Base-by-base conservation (phyloP, 2,888 invertebrate genomes). In the Melieria omissa region DNA sequence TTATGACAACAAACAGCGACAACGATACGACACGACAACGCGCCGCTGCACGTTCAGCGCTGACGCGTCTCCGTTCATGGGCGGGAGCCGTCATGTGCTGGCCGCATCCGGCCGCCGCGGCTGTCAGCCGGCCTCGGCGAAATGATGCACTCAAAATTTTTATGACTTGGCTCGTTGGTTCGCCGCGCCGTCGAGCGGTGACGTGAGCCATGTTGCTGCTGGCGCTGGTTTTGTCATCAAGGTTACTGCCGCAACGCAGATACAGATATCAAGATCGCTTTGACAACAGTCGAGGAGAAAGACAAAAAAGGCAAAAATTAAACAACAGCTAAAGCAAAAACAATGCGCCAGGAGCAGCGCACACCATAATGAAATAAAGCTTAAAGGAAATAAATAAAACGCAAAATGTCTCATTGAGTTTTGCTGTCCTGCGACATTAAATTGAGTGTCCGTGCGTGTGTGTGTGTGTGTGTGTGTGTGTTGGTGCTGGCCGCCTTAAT, bases 1-100 rank as follows among this genome's bases (percentile, higher is more conserved):
- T 79, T 79, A 82, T 82, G 82, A 77, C 55, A 61, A 71, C 54
- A 61, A 58, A 49, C 29, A 49, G 45, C n/a, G 47, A 1, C 12
- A 14, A 16, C 54, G 6, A 7, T 6, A 14, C 14, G 5, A 7
- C 6, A 49, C 42, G 42, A 9, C 60, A 61, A 49, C 44, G 14
- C 16, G 41, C 9, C 10, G 12, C 16, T n/a, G 55, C 16, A 9
- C 8, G 8, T 16, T 14, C 4, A 12, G 55, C 14, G 55, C 16
- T 9, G 9, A 55, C 14, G 16, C 55, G 14, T 55, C 55, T n/a
- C 29, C 29, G 29, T 29, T 29, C 29, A 29, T 29, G 29, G 29
- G 29, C 29, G 29, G 29, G 29, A 29, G 29, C 29, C 29, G 29
- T 29, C 29, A 29, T 29, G 29, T 29, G 29, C 29, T 29, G n/a